These are phyloP conservation scores for Petrolisthes manimaculis DNA, from an alignment of 2,888 invertebrate genomes.

Conservation along the genomic window DNA sequence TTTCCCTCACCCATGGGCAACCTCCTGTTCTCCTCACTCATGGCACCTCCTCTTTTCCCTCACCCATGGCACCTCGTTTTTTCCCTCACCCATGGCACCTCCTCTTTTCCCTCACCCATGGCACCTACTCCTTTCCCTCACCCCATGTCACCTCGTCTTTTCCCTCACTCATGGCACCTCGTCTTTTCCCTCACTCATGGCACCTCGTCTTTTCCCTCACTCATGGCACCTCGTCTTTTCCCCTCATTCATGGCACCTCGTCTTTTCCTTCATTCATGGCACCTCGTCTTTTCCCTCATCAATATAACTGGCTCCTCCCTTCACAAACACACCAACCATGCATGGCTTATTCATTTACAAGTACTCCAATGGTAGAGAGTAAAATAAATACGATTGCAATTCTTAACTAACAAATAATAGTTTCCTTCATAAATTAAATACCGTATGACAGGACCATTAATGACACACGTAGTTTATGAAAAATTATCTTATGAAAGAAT, in stretches of 20 bases:
- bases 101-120: neutral
- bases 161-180: neutral
- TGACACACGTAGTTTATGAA: too few species aligned
- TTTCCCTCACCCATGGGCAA: neutral
- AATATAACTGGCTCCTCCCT: neutral
- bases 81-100: neutral
- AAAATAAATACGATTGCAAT: too few species aligned
- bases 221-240: conserved; percentile 3
- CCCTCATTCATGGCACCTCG: neutral
- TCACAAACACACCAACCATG: too few species aligned
- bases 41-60: neutral
- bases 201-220: neutral
- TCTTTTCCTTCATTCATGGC: neutral
- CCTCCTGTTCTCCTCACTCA: neutral
- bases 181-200: neutral
- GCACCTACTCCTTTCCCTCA: neutral
- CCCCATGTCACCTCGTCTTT: neutral
- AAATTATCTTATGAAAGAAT: too few species aligned
- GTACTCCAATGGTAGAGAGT: too few species aligned
- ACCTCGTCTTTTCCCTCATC: neutral
- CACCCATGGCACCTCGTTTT: neutral
- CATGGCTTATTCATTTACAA: too few species aligned
- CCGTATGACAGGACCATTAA: too few species aligned
- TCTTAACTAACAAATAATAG: too few species aligned
- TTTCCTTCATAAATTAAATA: too few species aligned